Base-by-base conservation (phyloP, 1,140 invertebrate genomes). In the Drosophila littoralis region DNA sequence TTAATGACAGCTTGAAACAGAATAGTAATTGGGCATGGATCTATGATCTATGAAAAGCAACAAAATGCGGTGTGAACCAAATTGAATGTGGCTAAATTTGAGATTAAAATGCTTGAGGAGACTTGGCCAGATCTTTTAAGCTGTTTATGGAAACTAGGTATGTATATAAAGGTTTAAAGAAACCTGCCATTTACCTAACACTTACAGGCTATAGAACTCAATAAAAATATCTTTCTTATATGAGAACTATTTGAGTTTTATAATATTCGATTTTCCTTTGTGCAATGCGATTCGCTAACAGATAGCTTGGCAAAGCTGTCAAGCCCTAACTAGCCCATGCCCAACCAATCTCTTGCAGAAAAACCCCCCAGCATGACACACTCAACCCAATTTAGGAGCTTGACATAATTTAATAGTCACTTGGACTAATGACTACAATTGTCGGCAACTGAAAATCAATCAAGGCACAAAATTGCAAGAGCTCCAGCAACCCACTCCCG, bases 381-480 rank as follows among this genome's bases (percentile, higher is more conserved):
- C 28, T 15, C 36, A 48, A 36, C 42, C 43, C 60, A 32, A 77
- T 59, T 69, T 50, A 13, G 42, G 10, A n/a, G 63, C 48, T 68
- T 67, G 33, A 68, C 69, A 67, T 70, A 52, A 66, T 50, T 64
- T 46, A 45, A 72, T 61, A 69, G 80, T 79, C 77, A 77, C 60
- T 80, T 84, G 40, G 17, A 38, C 43, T 61, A 73, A 81, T 77
- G 74, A 77, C 74, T 71, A 1, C 22, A 42, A 73, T 74, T 57
- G 57, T 15, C 22, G 46, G 48, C 45, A 35, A 67, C 17, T 60
- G 45, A 54, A 69, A 50, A 64, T 77, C 58, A 82, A 65, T 67
- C 17, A 68, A 43, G 36, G 42, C 17, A 58, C 36, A n/a, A 40
- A 55, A 15, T 36, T 46, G 22, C 40, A 69, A 59, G 42, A 38